phyloP scores from a whole-genome alignment of 2,797 vertebrate species.

The Onychomys arenicola region DNA sequence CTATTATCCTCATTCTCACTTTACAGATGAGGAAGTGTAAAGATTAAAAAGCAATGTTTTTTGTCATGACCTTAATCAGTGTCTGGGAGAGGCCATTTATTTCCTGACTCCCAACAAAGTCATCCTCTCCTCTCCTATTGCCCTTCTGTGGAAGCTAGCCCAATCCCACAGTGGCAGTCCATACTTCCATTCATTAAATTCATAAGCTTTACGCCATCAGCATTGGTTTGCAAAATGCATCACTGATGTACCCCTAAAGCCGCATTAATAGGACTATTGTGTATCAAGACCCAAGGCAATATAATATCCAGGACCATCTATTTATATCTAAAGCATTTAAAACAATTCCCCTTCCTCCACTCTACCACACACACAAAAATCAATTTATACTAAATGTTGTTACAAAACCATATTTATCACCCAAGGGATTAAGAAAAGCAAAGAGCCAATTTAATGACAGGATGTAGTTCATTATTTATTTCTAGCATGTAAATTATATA shows the following conservation, averaged over 20 bases:
- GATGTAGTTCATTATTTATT: conserved; percentile 92
- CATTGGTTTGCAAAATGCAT: conserved; percentile 81
- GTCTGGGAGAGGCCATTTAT: neutral
- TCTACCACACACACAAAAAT: conserved; percentile 74
- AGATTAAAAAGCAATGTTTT: neutral
- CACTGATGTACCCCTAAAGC: conserved; percentile 81
- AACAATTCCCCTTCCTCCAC: conserved; percentile 79
- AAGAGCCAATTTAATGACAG: conserved; percentile 91
- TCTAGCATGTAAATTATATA: conserved; percentile 91
- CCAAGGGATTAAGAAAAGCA: conserved; percentile 88
- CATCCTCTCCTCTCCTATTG: neutral
- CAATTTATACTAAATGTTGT: conserved; percentile 88
- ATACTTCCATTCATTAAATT: conserved; percentile 82
- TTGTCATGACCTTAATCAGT: neutral
- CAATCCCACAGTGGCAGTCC: neutral
- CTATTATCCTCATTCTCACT: neutral
- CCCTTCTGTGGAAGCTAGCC: neutral
- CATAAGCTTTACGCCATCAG: conserved; percentile 75
- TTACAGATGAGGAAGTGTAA: neutral
- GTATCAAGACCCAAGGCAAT: conserved; percentile 82
- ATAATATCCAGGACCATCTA: conserved; percentile 82
- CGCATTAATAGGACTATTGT: conserved; percentile 84
- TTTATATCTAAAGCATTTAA: conserved; percentile 86
- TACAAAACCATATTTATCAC: conserved; percentile 89
- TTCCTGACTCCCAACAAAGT: neutral